phyloP scores from a whole-genome alignment of 1,140 invertebrate species.

The Leptestheria dahalacensis region DNA sequence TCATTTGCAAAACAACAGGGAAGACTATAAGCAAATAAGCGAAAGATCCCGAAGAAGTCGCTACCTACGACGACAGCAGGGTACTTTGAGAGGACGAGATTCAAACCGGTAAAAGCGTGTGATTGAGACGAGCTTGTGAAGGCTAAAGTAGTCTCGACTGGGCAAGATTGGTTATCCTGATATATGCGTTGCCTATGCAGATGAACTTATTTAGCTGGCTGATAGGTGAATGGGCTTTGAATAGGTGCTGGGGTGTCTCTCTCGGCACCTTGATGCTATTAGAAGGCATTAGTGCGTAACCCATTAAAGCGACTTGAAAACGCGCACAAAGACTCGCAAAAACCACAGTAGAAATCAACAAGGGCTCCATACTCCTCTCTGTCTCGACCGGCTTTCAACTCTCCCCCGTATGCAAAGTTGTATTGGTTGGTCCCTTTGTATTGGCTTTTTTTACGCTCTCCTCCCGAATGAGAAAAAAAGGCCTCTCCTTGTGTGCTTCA shows the following conservation, averaged over 20 bases:
- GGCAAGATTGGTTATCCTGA: not conserved
- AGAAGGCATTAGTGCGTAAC: conserved; percentile 12
- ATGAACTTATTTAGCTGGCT: not conserved
- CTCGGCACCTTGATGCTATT: conserved; percentile 9
- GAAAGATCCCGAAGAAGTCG: too few species aligned
- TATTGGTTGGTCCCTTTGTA: not conserved
- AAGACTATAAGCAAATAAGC: too few species aligned
- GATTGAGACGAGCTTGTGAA: not conserved
- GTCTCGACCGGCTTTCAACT: not conserved
- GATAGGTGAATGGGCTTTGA: too few species aligned
- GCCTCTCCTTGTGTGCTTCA: not conserved
- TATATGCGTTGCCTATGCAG: not conserved
- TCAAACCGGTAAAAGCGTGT: too few species aligned
- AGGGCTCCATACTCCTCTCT: not conserved
- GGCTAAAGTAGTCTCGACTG: not conserved
- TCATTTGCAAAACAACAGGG: too few species aligned
- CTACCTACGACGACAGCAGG: too few species aligned
- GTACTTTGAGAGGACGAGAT: too few species aligned
- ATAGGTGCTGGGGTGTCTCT: not conserved
- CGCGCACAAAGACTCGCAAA: not conserved
- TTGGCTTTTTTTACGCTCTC: not conserved
- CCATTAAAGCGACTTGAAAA: conserved; percentile 2
- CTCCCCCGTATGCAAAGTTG: conserved; percentile 1
- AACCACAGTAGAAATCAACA: conserved; percentile 7
- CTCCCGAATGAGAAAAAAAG: not conserved